Evolutionary conservation across 2,797 vertebrate species (phyloP), one percentile per base, ranked within the genome.

Genomic region (Masticophis lateralis): DNA sequence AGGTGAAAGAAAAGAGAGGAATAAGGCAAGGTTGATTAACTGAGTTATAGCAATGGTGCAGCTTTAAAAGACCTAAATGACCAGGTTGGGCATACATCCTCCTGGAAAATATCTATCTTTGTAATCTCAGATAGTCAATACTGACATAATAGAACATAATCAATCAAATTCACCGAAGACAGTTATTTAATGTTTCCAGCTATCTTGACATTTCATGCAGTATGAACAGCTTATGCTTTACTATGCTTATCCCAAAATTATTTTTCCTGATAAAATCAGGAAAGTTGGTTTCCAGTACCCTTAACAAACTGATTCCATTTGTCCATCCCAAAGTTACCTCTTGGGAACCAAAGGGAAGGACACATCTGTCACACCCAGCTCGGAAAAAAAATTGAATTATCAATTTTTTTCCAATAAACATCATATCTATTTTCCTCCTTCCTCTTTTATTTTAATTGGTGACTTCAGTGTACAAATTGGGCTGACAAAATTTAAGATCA

Each of bases 261-360:
- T 95, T 94, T 94, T 59, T 63, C 88, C 53, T 56, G 28, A 28
- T 90, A 90, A 92, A 92, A 95, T 89, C 92, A 95, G 91, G 95
- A 88, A 47, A 2, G 1, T 79, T 59, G 60, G 53, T 92, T 91
- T 8, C 0, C 86, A 91, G 8, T 27, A 87, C 92, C 56, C 14
- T 57, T 56, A 59, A 27, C 90, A 90, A 63, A 87, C 74, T 74
- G 28, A 74, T 91, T 91, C 37, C 74, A 88, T 91, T 91, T 93
- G 61, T 93, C 89, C 86, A 87, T 60, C 59, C 28, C 61, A 79
- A 74, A 60, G 55, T 37, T 93, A 91, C 89, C 61, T 91, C 86
- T 93, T 61, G 86, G 61, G 55, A 87, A 57, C 74, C 79, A 27
- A 43, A 53, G 28, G 89, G 86, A 90, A 93, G 11, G 60, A 32